Conservation (phyloP, 2,113 vertebrate genomes). For the Alces alces region DNA sequence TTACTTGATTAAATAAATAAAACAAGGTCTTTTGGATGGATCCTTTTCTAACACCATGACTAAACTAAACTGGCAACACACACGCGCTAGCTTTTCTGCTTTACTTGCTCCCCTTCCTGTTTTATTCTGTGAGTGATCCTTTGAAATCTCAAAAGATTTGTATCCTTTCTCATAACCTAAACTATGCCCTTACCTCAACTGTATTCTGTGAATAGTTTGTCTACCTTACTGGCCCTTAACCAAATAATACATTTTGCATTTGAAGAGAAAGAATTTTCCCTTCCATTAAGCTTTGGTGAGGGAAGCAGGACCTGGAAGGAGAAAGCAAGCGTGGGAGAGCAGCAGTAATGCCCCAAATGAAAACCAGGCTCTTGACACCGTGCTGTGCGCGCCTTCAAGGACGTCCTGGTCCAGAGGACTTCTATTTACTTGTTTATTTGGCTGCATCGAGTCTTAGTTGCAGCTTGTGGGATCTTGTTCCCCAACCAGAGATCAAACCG, state of each 20-base stretch:
- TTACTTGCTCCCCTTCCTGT: background rate
- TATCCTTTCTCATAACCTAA: background rate
- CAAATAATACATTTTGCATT: background rate
- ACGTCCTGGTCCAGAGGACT: background rate
- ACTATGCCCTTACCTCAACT: background rate
- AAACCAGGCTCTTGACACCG: background rate
- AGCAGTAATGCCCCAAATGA: too few relatives aligned
- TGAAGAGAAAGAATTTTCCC: background rate
- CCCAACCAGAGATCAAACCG: background rate
- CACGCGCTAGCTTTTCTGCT: background rate
- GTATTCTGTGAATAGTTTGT: background rate
- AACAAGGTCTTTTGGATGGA: background rate
- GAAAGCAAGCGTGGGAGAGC: background rate
- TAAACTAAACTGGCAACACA: background rate
- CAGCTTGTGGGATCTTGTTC: background rate
- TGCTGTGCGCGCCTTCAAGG: background rate
- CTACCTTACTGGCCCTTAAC: background rate
- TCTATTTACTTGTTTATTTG: background rate
- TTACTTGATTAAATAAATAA: constrained; percentile 52
- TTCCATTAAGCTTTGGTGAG: background rate
- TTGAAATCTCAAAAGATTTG: background rate
- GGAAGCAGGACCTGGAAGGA: background rate
- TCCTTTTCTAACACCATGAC: background rate
- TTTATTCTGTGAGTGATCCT: background rate
- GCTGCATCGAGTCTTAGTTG: background rate